Conservation (phyloP, 2,888 invertebrate species). For the Sinohyriopsis cumingii region DNA sequence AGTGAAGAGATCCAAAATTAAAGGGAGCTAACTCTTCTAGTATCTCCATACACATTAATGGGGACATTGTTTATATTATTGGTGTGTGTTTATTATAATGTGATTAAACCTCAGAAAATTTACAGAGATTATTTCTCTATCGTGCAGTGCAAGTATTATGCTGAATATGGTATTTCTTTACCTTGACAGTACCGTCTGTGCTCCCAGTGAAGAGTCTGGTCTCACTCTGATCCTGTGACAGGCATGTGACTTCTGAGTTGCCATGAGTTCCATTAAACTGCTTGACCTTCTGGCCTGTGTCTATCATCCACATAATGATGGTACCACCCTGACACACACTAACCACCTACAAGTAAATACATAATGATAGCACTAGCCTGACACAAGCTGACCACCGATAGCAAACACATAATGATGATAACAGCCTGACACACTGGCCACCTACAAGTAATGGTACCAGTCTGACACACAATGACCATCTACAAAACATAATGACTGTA, state of each 20-base stretch:
- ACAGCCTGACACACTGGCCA: slow-evolving; percentile 70
- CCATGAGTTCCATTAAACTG: slow-evolving; percentile 67
- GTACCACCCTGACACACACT: slow-evolving; percentile 69
- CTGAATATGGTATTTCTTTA: slow-evolving; percentile 18
- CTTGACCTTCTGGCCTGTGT: slow-evolving; percentile 72
- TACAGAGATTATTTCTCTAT: too few species aligned
- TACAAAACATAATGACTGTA: slow-evolving; percentile 25
- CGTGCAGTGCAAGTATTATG: too few species aligned
- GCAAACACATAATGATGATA: slow-evolving; percentile 63
- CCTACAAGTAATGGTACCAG: slow-evolving; percentile 67
- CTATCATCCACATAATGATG: slow-evolving; percentile 70
- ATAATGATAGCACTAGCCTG: neutral
- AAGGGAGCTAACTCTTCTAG: too few species aligned
- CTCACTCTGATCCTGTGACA: slow-evolving; percentile 67
- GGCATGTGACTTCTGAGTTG: slow-evolving; percentile 68
- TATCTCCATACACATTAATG: too few species aligned
- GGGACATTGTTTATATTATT: too few species aligned
- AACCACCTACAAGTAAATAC: slow-evolving; percentile 58
- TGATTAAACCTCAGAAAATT: too few species aligned
- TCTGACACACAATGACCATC: slow-evolving; percentile 70
- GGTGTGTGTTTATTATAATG: too few species aligned
- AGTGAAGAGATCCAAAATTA: too few species aligned
- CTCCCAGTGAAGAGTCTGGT: slow-evolving; percentile 69
- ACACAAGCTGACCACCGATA: neutral
- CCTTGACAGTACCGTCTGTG: slow-evolving; percentile 72